Percentiles rank a stretch among this genome's conserved stretches.
These are phyloP conservation scores for Rhineura floridana DNA, from an alignment of 2,113 vertebrate genomes.

Conservation along the genomic window DNA sequence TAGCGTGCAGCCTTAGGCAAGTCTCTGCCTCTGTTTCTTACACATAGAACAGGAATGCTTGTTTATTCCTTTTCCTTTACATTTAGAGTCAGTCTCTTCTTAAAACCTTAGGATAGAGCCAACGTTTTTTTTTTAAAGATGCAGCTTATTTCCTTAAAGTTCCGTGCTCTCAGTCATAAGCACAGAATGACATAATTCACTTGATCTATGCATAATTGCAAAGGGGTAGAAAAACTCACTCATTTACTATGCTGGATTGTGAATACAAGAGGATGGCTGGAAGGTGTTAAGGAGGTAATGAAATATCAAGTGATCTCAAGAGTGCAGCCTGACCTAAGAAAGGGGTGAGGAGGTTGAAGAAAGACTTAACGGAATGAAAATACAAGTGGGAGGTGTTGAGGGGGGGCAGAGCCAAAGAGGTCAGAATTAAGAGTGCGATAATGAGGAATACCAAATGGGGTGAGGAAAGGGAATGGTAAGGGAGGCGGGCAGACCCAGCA, in stretches of 20 bases:
- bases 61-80: background rate
- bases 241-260: background rate
- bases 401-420: background rate
- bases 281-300: background rate
- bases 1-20: background rate
- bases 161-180: background rate
- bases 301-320: background rate
- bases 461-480: fast-evolving
- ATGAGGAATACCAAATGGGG: background rate
- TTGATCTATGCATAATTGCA: background rate
- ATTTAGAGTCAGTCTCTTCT: background rate
- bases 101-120: background rate
- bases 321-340: background rate
- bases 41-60: background rate
- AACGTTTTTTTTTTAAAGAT: background rate
- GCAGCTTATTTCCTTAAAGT: background rate
- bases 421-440: background rate
- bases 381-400: background rate
- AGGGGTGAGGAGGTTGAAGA: background rate
- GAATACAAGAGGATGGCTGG: background rate
- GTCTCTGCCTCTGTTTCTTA: background rate
- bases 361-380: background rate
- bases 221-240: background rate
- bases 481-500: background rate
- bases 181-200: background rate